Conservation (phyloP, 1,140 invertebrate genomes). For the Lepidotrigona ventralis region DNA sequence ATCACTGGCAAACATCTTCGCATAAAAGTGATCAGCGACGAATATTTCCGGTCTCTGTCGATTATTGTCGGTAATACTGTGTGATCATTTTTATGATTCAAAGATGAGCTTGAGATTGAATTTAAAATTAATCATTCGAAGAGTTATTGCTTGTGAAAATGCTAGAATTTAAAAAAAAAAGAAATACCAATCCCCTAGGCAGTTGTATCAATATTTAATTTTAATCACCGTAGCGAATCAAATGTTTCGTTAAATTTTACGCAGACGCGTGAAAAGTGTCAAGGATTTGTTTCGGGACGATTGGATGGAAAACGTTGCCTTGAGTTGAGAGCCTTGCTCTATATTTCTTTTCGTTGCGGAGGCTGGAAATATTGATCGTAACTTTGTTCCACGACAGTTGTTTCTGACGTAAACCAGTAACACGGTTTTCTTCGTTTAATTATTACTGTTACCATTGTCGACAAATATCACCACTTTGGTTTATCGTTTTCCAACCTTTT, state of each 20-base stretch:
- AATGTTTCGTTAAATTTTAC: no score
- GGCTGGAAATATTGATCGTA: conserved; percentile 48
- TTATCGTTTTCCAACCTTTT: neutral
- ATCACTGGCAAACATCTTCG: neutral
- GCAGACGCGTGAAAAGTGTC: neutral
- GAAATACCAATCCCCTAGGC: no score
- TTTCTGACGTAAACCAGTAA: neutral
- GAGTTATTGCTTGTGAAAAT: no score
- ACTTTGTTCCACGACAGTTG: conserved; percentile 7
- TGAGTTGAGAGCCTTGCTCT: conserved; percentile 20
- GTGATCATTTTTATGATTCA: neutral
- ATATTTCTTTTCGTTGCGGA: conserved; percentile 29
- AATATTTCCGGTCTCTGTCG: no score
- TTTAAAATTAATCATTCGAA: no score
- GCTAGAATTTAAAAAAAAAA: no score
- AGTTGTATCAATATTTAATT: no score
- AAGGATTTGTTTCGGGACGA: neutral
- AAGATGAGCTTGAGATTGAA: no score
- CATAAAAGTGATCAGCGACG: neutral
- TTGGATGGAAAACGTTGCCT: neutral
- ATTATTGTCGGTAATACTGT: no score
- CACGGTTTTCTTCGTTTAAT: neutral
- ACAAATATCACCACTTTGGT: neutral
- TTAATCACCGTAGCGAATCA: no score
- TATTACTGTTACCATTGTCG: neutral